Evolutionary conservation across 2,797 vertebrate genomes (phyloP), one percentile per base, ranked within the genome.

Genomic region (Sciaenops ocellatus): DNA sequence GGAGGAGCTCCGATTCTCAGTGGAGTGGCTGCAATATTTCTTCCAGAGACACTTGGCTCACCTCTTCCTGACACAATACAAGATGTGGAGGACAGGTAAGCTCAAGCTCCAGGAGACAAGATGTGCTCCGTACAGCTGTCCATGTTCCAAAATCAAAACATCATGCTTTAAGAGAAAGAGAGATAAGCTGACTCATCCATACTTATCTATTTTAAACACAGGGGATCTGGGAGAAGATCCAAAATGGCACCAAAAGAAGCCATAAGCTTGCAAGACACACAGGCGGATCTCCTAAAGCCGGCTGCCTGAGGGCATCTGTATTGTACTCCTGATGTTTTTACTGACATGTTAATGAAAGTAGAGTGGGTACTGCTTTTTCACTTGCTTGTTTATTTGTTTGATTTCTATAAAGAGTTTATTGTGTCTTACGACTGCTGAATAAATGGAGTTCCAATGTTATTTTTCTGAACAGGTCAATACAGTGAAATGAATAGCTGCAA

Each of bases 21-120:
- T 0, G 96, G 96, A 7, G 57, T 96, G 66, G 87, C 92, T 0
- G 93, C 92, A 44, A 69, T 95, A 57, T 96, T 97, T 79, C 94
- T 98, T 22, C 93, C 95, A 0, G 97, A 98, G 87, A 98, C 96
- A 0, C 94, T 95, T 41, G 90, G 94, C 13, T 15, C 71, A 8
- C 87, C 96, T 0, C 93, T 97, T 48, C 92, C 95, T 17, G 97
- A 97, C 82, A 97, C 96, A 12, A 95, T 97, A 26, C 92, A 96
- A 44, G 96, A 96, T 1, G 94, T 96, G 79, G 96, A 96, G 78
- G 93, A 95, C 6, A 95, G 96, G 97, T 97, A 70, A 90, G 77
- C 41, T 2, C 0, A 1, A 30, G 52, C 28, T 59, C 1, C 13
- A n/a, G 51, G 1, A 74, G 15, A 47, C 22, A 12, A 15, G 26